Conservation (phyloP, 2,113 vertebrate species). For the Phylloscopus whistleri region DNA sequence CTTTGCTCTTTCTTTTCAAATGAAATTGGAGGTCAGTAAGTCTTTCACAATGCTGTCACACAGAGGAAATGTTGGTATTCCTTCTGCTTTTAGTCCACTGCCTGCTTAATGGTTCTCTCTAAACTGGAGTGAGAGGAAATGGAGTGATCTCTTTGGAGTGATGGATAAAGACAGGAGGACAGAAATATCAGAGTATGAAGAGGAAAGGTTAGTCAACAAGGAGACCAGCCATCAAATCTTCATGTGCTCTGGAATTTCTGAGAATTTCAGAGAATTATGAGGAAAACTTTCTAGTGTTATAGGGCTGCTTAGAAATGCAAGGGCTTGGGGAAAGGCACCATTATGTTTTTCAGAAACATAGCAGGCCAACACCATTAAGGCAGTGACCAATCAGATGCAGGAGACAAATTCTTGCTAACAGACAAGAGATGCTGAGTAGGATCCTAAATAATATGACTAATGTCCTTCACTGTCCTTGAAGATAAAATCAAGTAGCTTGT, state of each 20-base stretch:
- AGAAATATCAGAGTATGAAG: neutral
- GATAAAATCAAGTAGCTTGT: neutral
- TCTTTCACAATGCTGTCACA: neutral
- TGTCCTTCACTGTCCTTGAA: neutral
- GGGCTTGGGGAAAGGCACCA: neutral
- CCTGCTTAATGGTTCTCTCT: neutral
- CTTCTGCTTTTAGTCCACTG: neutral
- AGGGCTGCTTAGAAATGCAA: neutral
- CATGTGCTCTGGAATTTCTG: neutral
- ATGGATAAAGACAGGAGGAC: neutral
- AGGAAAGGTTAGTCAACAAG: neutral
- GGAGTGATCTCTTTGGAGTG: neutral
- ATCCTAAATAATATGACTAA: neutral
- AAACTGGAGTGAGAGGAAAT: neutral
- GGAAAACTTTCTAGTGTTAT: neutral
- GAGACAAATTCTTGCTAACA: neutral
- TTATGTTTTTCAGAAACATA: neutral
- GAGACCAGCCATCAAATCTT: neutral
- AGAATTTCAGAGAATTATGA: neutral
- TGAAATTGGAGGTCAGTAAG: neutral
- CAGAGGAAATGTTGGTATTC: neutral
- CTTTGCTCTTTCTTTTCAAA: neutral
- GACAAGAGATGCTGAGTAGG: neutral
- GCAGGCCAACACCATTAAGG: neutral
- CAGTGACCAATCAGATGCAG: neutral